phyloP scores from a whole-genome alignment of 2,797 vertebrate species.

The Apogon talboti region DNA sequence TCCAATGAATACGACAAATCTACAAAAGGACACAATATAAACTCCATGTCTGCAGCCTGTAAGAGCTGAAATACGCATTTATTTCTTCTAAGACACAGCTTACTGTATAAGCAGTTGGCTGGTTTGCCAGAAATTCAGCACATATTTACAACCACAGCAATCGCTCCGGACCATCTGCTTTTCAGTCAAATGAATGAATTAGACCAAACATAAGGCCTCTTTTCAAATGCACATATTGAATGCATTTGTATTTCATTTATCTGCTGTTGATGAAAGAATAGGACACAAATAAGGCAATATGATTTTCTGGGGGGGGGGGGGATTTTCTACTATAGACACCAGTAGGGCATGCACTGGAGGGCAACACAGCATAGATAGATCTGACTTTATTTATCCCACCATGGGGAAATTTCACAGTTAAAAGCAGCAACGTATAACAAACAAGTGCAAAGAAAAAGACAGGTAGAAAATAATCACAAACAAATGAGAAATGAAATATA shows the following conservation, averaged over 20 bases:
- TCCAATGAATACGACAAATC: not conserved
- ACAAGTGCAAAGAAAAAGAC: too few species aligned
- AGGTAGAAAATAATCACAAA: too few species aligned
- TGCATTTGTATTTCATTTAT: not conserved
- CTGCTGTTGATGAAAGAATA: not conserved
- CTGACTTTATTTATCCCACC: too few species aligned
- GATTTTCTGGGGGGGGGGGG: too few species aligned
- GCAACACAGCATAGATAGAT: slow-evolving; percentile 3
- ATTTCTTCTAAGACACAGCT: not conserved
- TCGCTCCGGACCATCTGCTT: not conserved
- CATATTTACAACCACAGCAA: slow-evolving; percentile 1
- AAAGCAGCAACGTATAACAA: too few species aligned
- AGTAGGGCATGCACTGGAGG: not conserved
- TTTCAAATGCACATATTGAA: not conserved
- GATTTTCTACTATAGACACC: too few species aligned
- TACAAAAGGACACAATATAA: not conserved
- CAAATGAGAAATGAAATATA: too few species aligned
- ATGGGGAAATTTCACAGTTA: too few species aligned
- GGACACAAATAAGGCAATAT: not conserved
- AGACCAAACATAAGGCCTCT: not conserved
- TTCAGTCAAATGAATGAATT: slow-evolving; percentile 9
- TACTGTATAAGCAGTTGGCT: not conserved
- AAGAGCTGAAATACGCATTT: not conserved
- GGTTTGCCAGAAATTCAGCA: not conserved
- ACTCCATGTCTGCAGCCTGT: not conserved